Evolutionary conservation across 2,113 vertebrate species (phyloP).

Genomic region (Cryptotis parvus): DNA sequence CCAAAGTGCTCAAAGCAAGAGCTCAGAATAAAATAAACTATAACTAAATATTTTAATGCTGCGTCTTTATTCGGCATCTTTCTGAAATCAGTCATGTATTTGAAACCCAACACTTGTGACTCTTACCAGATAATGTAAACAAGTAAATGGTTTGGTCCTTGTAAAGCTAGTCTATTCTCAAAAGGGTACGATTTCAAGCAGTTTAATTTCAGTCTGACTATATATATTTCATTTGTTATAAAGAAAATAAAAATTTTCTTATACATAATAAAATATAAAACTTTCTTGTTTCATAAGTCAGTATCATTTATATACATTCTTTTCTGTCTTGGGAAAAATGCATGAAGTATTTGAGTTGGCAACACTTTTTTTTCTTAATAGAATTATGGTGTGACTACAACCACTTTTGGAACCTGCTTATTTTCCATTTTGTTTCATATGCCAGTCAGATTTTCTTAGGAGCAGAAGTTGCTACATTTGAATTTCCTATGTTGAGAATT

Average conservation of each 20-base stretch:
- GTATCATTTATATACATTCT: neutral
- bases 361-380: conserved; percentile 30
- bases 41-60: neutral
- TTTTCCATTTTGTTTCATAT: conserved; percentile 58
- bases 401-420: conserved; percentile 31
- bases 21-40: neutral
- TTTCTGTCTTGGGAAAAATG: conserved; percentile 50
- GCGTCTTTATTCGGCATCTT: neutral
- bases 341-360: conserved; percentile 29
- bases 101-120: neutral
- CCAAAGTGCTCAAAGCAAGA: neutral
- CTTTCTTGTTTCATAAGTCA: conserved; percentile 23
- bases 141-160: conserved; percentile 43
- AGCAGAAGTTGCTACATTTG: conserved; percentile 49
- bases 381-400: conserved; percentile 42
- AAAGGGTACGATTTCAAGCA: conserved; percentile 27
- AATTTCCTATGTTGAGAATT: conserved; percentile 60
- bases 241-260: conserved; percentile 58
- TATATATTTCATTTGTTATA: conserved; percentile 13
- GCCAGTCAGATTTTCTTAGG: conserved; percentile 51
- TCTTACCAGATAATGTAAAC: conserved; percentile 31
- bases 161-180: neutral
- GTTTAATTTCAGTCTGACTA: conserved; percentile 32
- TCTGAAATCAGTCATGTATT: conserved; percentile 11
- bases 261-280: neutral